Conservation (phyloP, 2,888 invertebrate species). For the Phengaris alcon region DNA sequence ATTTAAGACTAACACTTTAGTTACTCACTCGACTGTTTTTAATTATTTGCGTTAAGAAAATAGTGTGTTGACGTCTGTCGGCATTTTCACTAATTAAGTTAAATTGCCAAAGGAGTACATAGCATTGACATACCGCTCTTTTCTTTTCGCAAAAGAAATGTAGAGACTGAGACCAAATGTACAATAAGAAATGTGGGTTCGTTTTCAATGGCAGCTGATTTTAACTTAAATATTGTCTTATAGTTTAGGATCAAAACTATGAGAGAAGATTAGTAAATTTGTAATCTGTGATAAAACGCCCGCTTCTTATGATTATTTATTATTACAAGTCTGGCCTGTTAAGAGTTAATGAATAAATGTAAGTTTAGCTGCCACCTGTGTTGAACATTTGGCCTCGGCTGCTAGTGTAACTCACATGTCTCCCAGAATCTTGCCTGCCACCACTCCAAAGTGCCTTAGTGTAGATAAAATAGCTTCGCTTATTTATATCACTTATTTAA, state of each 20-base stretch:
- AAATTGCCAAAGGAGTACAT: background rate
- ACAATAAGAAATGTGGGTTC: background rate
- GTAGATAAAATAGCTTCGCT: constrained; percentile 27
- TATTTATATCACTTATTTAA: constrained; percentile 17
- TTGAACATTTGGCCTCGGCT: constrained; percentile 8
- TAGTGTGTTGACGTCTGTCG: background rate
- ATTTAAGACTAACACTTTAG: constrained; percentile 16
- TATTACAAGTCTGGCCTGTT: background rate
- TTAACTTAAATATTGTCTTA: background rate
- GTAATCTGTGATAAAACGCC: constrained; percentile 6
- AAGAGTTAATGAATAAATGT: too few species aligned
- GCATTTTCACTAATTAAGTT: too few species aligned
- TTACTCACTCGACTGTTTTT: background rate
- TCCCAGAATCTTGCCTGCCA: constrained; percentile 30
- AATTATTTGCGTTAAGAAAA: background rate
- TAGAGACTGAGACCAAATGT: background rate
- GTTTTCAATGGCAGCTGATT: background rate
- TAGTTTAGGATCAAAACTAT: background rate
- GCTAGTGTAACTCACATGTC: constrained; percentile 1
- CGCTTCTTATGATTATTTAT: background rate
- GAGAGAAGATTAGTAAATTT: background rate
- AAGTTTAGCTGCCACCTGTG: background rate
- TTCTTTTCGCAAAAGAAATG: background rate
- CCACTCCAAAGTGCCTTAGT: constrained; percentile 30
- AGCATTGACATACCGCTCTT: background rate